Base-by-base conservation (phyloP, 2,797 vertebrate genomes). In the Ammospiza maritima region DNA sequence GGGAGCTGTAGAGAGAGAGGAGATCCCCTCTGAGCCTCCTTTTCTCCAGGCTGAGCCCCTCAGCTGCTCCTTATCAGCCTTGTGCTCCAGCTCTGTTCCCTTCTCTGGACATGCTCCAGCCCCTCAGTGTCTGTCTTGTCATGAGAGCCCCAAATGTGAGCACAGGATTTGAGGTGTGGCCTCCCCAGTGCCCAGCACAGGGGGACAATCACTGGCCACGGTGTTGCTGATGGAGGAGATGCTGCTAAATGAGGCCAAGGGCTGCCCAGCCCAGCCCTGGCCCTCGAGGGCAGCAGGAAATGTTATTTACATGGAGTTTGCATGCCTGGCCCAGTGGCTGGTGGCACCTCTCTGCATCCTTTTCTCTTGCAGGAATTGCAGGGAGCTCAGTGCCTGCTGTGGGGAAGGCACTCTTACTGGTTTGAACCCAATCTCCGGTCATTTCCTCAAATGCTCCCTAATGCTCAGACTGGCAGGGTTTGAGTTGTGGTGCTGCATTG, bases 211-310 rank as follows among this genome's bases (percentile, higher is more conserved):
- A 2, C 26, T 61, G 51, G 26, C 26, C n/a, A 13, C 2, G 0
- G 14, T 20, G 2, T 13, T 81, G 38, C n/a, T 77, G 56, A 3
- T 29, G 15, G 1, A 22, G 5, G 40, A 70, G 22, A 5, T 42
- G 66, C 21, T 7, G 11, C 48, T 89, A 54, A 29, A 25, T 45
- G 64, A 65, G 9, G 18, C 3, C 16, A 5, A 11, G 0, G 17
- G 6, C 13, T 19, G n/a, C 67, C 45, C 50, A 38, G 60, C 47
- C 42, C 51, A 27, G 65, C 57, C 0, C 16, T 3, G 16, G 36
- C 54, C 40, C 22, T n/a, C 0, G 0, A 16, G 20, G 40, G 44
- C 69, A 44, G 36, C 27, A 32, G 53, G 1, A 76, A 56, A 6
- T 38, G 7, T 5, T 76, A 2, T 42, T 86, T 56, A 42, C 11